phyloP scores from a whole-genome alignment of 1,140 invertebrate species.

The Holcopasites calliopsidis region DNA sequence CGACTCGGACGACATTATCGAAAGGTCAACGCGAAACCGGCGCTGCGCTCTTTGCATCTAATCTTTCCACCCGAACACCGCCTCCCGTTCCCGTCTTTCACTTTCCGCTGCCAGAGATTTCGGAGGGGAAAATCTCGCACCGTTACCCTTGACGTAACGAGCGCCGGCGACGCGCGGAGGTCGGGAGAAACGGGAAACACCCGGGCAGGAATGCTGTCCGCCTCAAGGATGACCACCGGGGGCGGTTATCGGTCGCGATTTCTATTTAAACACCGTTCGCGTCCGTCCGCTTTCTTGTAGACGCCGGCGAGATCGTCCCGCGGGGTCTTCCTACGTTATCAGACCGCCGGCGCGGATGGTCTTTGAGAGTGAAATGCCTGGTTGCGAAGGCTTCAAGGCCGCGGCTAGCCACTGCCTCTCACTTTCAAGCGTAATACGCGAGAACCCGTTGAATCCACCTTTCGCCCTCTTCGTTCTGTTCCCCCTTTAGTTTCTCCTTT shows the following conservation, averaged over 20 bases:
- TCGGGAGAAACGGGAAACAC: slow-evolving; percentile 59
- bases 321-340: no score
- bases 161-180: not conserved
- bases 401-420: slow-evolving; percentile 65
- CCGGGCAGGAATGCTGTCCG: slow-evolving; percentile 53
- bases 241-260: slow-evolving; percentile 22
- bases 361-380: slow-evolving; percentile 70
- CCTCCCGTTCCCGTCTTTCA: not conserved
- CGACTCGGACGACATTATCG: slow-evolving; percentile 55
- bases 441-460: slow-evolving; percentile 16
- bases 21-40: slow-evolving; percentile 52
- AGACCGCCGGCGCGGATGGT: slow-evolving; percentile 49
- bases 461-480: slow-evolving; percentile 23
- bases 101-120: no score
- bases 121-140: no score
- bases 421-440: slow-evolving; percentile 55
- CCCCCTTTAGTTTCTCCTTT: slow-evolving; percentile 3
- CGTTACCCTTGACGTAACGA: no score
- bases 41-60: not conserved
- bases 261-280: slow-evolving; percentile 31
- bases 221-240: slow-evolving; percentile 61
- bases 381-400: slow-evolving; percentile 65
- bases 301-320: no score
- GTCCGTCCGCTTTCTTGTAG: not conserved
- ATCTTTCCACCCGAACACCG: not conserved